Percentiles rank a stretch among this genome's conserved stretches.
Evolutionary conservation across 1,140 invertebrate species (phyloP).

Genomic region (Calliphora vicina): DNA sequence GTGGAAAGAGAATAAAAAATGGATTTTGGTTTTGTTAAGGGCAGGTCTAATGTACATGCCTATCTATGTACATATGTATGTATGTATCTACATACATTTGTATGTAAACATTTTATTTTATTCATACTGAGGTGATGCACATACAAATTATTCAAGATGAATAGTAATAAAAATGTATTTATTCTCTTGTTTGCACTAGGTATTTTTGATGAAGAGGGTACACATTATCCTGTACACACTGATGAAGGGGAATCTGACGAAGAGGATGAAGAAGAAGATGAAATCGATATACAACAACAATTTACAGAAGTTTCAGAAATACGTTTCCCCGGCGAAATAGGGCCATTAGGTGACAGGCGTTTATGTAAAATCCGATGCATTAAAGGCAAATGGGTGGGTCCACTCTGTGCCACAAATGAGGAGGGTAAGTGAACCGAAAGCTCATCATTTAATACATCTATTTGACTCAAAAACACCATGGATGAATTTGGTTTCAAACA

Average conservation of each 20-base stretch:
- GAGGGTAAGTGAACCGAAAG: slow-evolving; percentile 58
- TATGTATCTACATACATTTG: too few species aligned
- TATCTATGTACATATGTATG: too few species aligned
- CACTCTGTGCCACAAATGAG: slow-evolving; percentile 69
- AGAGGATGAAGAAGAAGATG: slow-evolving; percentile 61
- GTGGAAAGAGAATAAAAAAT: too few species aligned
- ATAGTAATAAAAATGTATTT: too few species aligned
- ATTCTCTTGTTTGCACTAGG: slow-evolving; percentile 39
- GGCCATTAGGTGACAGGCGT: slow-evolving; percentile 71
- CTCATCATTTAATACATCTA: not conserved
- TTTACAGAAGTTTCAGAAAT: slow-evolving; percentile 67
- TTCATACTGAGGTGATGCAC: too few species aligned
- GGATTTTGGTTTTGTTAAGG: too few species aligned
- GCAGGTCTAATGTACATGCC: too few species aligned
- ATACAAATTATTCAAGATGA: too few species aligned
- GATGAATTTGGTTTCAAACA: not conserved
- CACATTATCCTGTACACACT: slow-evolving; percentile 53
- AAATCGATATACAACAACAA: slow-evolving; percentile 58
- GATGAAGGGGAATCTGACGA: slow-evolving; percentile 56
- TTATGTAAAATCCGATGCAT: slow-evolving; percentile 84
- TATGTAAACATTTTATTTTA: too few species aligned
- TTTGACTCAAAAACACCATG: not conserved
- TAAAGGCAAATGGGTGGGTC: slow-evolving; percentile 81
- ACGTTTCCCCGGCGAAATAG: slow-evolving; percentile 74
- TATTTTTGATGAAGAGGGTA: slow-evolving; percentile 59